Conservation (phyloP, 2,797 vertebrate species). For the Smutsia temminckii region DNA sequence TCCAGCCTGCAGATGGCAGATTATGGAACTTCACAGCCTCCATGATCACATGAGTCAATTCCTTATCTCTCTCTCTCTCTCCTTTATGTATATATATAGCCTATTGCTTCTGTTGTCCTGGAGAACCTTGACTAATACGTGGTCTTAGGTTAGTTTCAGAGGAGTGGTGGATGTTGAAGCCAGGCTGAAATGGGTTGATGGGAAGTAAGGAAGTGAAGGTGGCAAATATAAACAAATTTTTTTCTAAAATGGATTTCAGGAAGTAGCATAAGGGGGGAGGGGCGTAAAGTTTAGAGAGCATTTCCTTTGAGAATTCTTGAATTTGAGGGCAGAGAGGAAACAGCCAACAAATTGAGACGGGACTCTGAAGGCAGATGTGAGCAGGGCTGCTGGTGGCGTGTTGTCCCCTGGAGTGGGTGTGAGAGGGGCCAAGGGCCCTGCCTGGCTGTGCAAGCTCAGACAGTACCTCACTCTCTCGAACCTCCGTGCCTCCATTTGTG, state of each 20-base stretch:
- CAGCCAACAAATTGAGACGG: neutral
- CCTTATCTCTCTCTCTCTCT: neutral
- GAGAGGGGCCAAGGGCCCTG: neutral
- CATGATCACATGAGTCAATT: neutral
- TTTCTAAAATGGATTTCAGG: neutral
- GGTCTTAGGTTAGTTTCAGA: neutral
- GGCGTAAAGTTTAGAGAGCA: neutral
- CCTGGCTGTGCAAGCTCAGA: neutral
- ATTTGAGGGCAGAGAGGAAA: neutral
- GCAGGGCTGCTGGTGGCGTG: neutral
- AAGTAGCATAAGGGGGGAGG: neutral
- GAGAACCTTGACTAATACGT: neutral
- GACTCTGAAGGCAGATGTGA: neutral
- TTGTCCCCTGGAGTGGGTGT: neutral
- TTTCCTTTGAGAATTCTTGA: neutral
- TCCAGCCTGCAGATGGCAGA: neutral
- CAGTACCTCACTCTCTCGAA: neutral
- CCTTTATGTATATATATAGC: neutral
- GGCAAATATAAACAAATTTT: neutral
- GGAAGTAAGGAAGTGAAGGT: neutral
- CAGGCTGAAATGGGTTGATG: neutral
- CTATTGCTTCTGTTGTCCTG: neutral
- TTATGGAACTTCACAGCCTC: neutral
- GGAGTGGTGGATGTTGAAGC: neutral
- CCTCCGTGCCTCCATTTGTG: neutral